Evolutionary conservation across 2,888 invertebrate genomes (phyloP), one percentile per base, ranked within the genome.

Genomic region (Hydropsyche betteni): DNA sequence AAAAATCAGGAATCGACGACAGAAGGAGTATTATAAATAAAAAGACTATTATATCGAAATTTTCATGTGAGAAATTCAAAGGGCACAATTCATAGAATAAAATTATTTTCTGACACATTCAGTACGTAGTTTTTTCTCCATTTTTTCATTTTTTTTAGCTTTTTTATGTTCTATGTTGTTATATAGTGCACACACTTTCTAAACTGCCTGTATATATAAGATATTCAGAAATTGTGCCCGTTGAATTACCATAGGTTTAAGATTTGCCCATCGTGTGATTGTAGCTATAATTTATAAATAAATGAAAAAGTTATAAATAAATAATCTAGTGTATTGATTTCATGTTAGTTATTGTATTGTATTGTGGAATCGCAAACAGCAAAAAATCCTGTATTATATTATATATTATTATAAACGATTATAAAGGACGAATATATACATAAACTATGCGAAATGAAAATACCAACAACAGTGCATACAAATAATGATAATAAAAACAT

Each of bases 201-300:
- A 8, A 44, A 44, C 44, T 44, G 44, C 44, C 44, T 44, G 44
- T 44, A 44, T 4, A 44, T 44, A 44, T 8, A 10, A 44, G 6
- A 8, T 44, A 4, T 58, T 58, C 24, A 34, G 34, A 33, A 34
- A 64, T 64, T 64, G 36, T 53, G 72, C 72, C 61, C 72, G 53
- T 58, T 72, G 61, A 72, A 69, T 38, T n/a, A 36, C 50, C 55
- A 69, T 77, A 76, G 53, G 74, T 68, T 38, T 79, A 79, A 79
- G 76, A 77, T 79, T 79, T 79, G 79, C 79, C 79, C 79, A 79
- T 79, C 75, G 79, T 79, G 79, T 79, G 79, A 79, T 79, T 79
- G 79, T 79, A 79, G 77, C n/a, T 79, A 75, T 77, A 77, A 79
- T 77, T 79, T 77, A 77, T 69, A 76, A 75, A 79, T 77, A 55